Evolutionary conservation across 2,888 invertebrate species (phyloP).

Genomic region (Sinhomidia bicolor): DNA sequence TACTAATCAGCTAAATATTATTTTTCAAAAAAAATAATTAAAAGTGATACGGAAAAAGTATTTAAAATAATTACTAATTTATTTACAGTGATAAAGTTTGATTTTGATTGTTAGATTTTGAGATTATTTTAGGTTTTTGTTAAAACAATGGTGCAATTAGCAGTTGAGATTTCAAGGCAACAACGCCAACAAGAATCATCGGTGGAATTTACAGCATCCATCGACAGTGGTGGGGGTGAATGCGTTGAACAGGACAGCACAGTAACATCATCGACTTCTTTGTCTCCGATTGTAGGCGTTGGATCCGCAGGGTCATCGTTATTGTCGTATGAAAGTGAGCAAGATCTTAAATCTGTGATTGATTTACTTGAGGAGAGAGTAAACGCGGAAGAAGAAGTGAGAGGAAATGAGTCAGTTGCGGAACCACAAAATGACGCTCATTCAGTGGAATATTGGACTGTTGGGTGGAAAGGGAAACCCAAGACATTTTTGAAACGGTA

Average conservation of each 20-base stretch:
- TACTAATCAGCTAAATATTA: too few species aligned
- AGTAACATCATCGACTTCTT: neutral
- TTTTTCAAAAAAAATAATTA: too few species aligned
- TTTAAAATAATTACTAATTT: too few species aligned
- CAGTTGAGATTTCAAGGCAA: too few species aligned
- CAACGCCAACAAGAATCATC: too few species aligned
- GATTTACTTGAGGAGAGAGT: slow-evolving; percentile 30
- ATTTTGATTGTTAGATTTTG: too few species aligned
- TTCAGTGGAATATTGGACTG: slow-evolving; percentile 52
- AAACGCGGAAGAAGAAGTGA: neutral
- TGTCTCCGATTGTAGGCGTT: neutral
- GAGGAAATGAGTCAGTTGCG: neutral
- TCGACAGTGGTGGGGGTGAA: neutral
- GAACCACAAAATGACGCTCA: neutral
- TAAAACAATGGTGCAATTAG: too few species aligned
- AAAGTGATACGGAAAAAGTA: too few species aligned
- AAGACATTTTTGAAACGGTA: slow-evolving; percentile 11
- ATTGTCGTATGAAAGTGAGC: neutral
- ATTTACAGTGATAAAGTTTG: too few species aligned
- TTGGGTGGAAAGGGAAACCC: neutral
- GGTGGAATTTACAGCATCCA: too few species aligned
- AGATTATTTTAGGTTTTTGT: too few species aligned
- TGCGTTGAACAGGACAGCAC: slow-evolving; percentile 19
- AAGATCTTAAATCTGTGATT: neutral
- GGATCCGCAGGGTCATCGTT: neutral